A percentile compares a stretch with the other conserved stretches of the same genome.
These are phyloP conservation scores for Lycaon pictus DNA, from an alignment of 2,113 vertebrate species.

Conservation along the genomic window DNA sequence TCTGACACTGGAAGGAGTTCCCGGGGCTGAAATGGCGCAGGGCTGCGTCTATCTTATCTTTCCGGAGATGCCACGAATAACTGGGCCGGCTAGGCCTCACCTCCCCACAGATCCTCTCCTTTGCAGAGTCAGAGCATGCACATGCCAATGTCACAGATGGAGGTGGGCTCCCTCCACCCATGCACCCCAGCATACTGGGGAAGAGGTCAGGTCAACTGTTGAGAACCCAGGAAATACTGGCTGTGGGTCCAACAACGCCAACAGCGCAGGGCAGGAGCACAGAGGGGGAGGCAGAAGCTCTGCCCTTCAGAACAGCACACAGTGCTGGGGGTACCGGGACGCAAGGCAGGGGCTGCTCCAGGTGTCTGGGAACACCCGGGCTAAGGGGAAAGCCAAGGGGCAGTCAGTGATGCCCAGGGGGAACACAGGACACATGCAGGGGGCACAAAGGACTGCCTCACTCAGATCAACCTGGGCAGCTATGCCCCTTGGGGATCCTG, in stretches of 20 bases:
- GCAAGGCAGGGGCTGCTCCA: too few relatives aligned
- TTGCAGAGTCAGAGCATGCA: background rate
- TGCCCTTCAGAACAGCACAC: background rate
- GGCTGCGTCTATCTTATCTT: background rate
- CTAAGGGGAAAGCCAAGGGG: too few relatives aligned
- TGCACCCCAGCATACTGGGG: background rate
- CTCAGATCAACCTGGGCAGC: background rate
- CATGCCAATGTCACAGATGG: background rate
- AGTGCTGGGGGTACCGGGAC: accelerated
- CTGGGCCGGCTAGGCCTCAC: accelerated
- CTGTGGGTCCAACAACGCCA: background rate
- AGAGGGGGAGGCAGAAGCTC: background rate
- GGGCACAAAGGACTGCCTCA: background rate
- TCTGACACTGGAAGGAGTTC: background rate
- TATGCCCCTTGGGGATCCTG: background rate
- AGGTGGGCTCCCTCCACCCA: too few relatives aligned
- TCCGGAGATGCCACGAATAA: background rate
- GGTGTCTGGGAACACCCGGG: background rate
- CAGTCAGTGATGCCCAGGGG: background rate
- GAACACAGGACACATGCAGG: background rate
- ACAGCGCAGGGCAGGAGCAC: accelerated
- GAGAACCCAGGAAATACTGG: too few relatives aligned
- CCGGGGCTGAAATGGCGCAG: background rate
- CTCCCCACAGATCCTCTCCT: background rate
- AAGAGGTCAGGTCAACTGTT: too few relatives aligned